Percentiles rank a stretch among this genome's conserved stretches.
These are phyloP conservation scores for Teleogryllus occipitalis DNA, from an alignment of 1,140 invertebrate species.

Conservation along the genomic window DNA sequence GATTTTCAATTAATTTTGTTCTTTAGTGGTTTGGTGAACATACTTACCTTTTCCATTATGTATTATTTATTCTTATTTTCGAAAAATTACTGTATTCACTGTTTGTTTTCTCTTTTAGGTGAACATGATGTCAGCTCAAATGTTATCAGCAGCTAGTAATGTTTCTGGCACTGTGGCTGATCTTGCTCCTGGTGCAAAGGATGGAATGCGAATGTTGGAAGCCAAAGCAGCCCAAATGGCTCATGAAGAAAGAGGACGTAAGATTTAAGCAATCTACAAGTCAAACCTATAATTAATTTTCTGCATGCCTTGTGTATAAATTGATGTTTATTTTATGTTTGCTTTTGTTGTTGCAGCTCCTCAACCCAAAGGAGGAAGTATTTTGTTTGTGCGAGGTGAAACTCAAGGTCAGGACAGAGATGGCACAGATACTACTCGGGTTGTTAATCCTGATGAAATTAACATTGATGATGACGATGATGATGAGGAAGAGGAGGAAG, in stretches of 20 bases:
- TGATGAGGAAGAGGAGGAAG: constrained; percentile 53
- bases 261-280: not conserved
- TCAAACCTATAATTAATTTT: not conserved
- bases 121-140: constrained; percentile 97
- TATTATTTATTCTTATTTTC: too few species aligned
- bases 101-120: constrained; percentile 34
- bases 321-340: not conserved
- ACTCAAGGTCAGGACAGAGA: constrained; percentile 68
- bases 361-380: constrained; percentile 50
- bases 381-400: constrained; percentile 77
- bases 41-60: too few species aligned
- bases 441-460: constrained; percentile 91
- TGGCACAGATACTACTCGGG: constrained; percentile 50
- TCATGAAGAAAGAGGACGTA: constrained; percentile 14
- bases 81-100: too few species aligned
- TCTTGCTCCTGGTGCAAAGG: constrained; percentile 58
- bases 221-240: constrained; percentile 60
- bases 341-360: constrained; percentile 7
- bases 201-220: constrained; percentile 83
- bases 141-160: constrained; percentile 66
- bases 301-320: not conserved
- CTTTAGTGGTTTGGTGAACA: too few species aligned
- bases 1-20: too few species aligned
- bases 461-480: constrained; percentile 77
- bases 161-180: constrained; percentile 55